Evolutionary conservation across 2,888 invertebrate species (phyloP).

Genomic region (Drosophila buzzatii): DNA sequence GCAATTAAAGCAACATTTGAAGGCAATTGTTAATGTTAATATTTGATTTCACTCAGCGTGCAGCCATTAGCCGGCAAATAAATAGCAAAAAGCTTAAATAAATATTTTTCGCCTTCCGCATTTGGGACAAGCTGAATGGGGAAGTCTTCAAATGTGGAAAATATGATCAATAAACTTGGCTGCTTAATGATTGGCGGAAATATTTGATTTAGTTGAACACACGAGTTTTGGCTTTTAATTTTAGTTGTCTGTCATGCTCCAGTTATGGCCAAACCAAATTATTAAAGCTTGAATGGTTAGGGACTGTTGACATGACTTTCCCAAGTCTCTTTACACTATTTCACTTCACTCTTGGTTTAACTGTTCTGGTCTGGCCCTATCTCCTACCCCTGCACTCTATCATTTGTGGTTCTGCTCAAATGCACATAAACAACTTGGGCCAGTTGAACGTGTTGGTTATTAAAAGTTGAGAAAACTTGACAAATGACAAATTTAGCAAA

Average conservation of each 20-base stretch:
- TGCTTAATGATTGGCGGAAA: constrained; percentile 26
- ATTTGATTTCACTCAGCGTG: constrained; percentile 21
- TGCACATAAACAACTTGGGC: constrained; percentile 42
- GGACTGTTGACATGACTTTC: constrained; percentile 48
- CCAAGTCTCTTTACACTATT: constrained; percentile 21
- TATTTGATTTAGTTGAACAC: constrained; percentile 22
- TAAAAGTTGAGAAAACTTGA: constrained; percentile 67
- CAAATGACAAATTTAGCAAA: constrained; percentile 52
- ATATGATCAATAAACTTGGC: constrained; percentile 14
- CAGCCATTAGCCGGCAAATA: constrained; percentile 12
- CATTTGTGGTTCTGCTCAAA: constrained; percentile 49
- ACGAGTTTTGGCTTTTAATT: not conserved
- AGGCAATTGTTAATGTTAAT: constrained; percentile 22
- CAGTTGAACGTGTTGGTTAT: constrained; percentile 61
- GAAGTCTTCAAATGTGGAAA: constrained; percentile 8
- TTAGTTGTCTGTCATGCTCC: constrained; percentile 59
- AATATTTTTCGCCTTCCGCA: constrained; percentile 38
- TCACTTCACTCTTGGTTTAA: not conserved
- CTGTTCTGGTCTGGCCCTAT: constrained; percentile 30
- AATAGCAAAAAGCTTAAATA: constrained; percentile 3
- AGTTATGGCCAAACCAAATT: constrained; percentile 49
- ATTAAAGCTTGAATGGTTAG: constrained; percentile 26
- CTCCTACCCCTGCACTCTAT: not conserved
- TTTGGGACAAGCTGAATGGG: constrained; percentile 10
- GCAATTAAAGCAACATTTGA: constrained; percentile 47